These are phyloP conservation scores for Acromyrmex heyeri DNA, from an alignment of 1,140 invertebrate genomes.

Conservation along the genomic window DNA sequence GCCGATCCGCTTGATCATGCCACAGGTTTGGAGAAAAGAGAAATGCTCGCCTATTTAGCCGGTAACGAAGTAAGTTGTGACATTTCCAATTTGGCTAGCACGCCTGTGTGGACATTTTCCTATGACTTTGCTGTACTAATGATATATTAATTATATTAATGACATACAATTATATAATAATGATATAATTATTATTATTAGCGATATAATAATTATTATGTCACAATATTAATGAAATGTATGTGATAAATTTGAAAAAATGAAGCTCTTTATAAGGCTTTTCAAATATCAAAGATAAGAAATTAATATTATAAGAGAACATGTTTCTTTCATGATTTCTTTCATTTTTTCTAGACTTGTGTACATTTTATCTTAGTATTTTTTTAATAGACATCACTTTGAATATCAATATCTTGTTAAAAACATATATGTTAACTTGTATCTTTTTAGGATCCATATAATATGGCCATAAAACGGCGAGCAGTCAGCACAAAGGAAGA, in stretches of 20 bases:
- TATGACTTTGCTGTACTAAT: neutral
- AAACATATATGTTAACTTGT: slow-evolving; percentile 11
- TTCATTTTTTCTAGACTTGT: neutral
- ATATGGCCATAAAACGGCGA: slow-evolving; percentile 93
- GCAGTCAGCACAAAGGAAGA: slow-evolving; percentile 93
- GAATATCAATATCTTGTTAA: neutral
- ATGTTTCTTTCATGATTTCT: neutral
- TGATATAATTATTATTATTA: neutral
- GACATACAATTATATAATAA: neutral
- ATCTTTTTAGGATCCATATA: slow-evolving; percentile 93
- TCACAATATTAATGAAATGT: neutral
- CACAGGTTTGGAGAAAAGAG: slow-evolving; percentile 96
- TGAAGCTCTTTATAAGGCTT: neutral
- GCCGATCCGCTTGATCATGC: slow-evolving; percentile 96
- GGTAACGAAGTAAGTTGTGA: slow-evolving; percentile 92
- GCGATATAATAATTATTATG: neutral
- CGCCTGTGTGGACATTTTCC: neutral
- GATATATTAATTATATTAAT: neutral
- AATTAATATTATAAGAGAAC: neutral
- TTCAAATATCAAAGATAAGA: slow-evolving; percentile 29
- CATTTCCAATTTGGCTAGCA: neutral
- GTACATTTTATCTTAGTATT: neutral
- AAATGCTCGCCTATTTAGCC: slow-evolving; percentile 93
- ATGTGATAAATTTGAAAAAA: neutral
- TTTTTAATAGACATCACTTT: neutral